Evolutionary conservation across 1,140 invertebrate genomes (phyloP), one percentile per base, ranked within the genome.

Genomic region (Drosophila arawakana): DNA sequence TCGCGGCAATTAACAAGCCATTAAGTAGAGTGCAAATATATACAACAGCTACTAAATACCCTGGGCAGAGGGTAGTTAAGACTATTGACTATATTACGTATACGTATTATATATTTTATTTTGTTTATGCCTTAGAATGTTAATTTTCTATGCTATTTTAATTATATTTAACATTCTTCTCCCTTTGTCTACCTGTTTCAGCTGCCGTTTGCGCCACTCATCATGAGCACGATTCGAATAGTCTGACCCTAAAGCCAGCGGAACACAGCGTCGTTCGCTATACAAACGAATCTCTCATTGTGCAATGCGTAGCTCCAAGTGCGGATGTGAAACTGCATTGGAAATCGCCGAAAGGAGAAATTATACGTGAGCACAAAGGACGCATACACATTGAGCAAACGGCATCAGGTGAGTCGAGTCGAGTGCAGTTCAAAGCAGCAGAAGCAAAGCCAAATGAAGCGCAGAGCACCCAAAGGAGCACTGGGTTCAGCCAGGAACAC

Each of bases 281-380:
- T 39, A 90, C 91, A 60, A 92, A 92, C 62, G 91, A 92, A 44
- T 93, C 93, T 8, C 91, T 92, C 60, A 92, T 93, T 52, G 90
- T 93, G 21, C 79, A 86, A 60, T 93, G 93, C 66, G 91, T 85
- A 49, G 86, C 78, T 39, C 80, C 78, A 47, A 70, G 78, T 57
- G 55, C 80, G 30, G 80, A 80, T 50, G 78, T 81, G 47, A 79
- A 88, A 74, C 78, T 92, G 54, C 80, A 86, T 43, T 93, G 92
- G 92, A 83, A 84, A 75, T 91, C 84, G 70, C 92, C 92, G 25
- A 90, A 90, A 74, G 92, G 92, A 15, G 85, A 91, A 79, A 80
- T 84, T 70, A 82, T 92, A 58, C 76, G 81, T 58, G 89, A 92
- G 46, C 75, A 78, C 54, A 90, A 90, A 81, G 93, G 93, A 68